Evolutionary conservation across 2,113 vertebrate species (phyloP).

Genomic region (Datnioides undecimradiatus): DNA sequence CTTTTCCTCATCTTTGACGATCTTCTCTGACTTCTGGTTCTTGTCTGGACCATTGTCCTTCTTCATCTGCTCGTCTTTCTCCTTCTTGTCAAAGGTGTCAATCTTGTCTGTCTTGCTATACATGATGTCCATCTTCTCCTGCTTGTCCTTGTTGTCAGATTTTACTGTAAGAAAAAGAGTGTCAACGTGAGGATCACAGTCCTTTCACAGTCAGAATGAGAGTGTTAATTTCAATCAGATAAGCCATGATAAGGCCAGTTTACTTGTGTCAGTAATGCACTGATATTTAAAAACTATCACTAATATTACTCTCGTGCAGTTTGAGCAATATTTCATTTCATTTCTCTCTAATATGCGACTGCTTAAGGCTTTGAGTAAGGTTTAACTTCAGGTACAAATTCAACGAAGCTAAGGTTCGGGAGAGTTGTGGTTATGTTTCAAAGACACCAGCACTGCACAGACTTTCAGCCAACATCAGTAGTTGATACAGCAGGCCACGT

Average conservation of each 20-base stretch:
- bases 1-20: conserved; percentile 77
- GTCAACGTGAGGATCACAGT: conserved; percentile 2
- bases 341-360: not conserved
- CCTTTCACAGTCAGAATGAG: too few species aligned
- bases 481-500: too few species aligned
- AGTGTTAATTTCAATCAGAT: not conserved
- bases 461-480: too few species aligned
- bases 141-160: conserved; percentile 80
- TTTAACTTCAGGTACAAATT: not conserved
- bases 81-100: conserved; percentile 65
- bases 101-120: conserved; percentile 65
- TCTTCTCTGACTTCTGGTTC: conserved; percentile 75
- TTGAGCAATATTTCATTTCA: not conserved
- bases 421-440: not conserved
- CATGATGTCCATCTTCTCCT: conserved; percentile 69
- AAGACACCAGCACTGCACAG: not conserved
- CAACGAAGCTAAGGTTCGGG: not conserved
- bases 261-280: not conserved
- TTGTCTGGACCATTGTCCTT: conserved; percentile 66
- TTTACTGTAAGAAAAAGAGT: conserved; percentile 73
- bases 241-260: not conserved
- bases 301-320: not conserved
- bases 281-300: not conserved
- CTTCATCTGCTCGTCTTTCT: conserved; percentile 72
- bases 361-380: too few species aligned